Conservation (phyloP, 2,888 invertebrate species). For the Chirona hameri region DNA sequence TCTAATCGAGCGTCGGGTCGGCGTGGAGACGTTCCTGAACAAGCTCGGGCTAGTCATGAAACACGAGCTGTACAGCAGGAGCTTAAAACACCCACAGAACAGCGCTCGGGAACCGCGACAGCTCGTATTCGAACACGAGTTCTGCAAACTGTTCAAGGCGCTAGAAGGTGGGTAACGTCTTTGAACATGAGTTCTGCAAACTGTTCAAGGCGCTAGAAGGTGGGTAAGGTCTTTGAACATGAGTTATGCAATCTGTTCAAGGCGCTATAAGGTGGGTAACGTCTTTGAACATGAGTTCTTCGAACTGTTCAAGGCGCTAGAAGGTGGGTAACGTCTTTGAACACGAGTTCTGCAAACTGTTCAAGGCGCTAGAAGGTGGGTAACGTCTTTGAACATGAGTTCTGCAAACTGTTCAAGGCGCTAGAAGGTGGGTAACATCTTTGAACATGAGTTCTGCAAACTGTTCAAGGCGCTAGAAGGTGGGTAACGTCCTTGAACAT, state of each 20-base stretch:
- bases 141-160: slow-evolving; percentile 81
- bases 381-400: too few species aligned
- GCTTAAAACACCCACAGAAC: slow-evolving; percentile 90
- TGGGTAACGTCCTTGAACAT: too few species aligned
- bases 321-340: too few species aligned
- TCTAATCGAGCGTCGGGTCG: slow-evolving; percentile 83
- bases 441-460: too few species aligned
- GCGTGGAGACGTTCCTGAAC: slow-evolving; percentile 79
- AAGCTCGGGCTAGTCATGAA: slow-evolving; percentile 80
- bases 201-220: slow-evolving; percentile 65
- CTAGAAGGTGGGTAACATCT: too few species aligned
- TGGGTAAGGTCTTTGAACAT: slow-evolving; percentile 11
- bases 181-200: slow-evolving; percentile 93
- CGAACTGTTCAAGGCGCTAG: too few species aligned
- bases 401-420: too few species aligned
- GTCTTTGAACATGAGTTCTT: too few species aligned
- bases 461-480: too few species aligned
- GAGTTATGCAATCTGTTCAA: background rate
- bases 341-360: too few species aligned
- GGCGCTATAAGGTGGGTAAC: too few species aligned
- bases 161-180: slow-evolving; percentile 52
- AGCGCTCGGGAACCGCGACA: slow-evolving; percentile 70
- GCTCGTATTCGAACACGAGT: slow-evolving; percentile 88
- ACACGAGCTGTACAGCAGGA: slow-evolving; percentile 85
- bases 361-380: too few species aligned